These are phyloP conservation scores for Ophioninae sp. DNA, from an alignment of 2,888 invertebrate genomes.

Conservation along the genomic window DNA sequence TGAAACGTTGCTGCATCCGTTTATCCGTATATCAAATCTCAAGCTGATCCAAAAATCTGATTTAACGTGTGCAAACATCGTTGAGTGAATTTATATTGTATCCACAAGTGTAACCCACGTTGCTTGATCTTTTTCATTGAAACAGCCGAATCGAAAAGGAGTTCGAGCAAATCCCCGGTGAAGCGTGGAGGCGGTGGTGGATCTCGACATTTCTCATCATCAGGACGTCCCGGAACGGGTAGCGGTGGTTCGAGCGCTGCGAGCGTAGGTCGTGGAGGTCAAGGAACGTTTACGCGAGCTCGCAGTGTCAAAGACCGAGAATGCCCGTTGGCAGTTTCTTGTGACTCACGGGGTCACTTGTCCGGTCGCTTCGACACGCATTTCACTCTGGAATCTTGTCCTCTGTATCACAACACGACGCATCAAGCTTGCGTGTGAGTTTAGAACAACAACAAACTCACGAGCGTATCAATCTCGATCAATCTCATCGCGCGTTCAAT, in stretches of 20 bases:
- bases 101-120: background rate
- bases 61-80: too few species aligned
- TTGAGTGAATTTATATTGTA: background rate
- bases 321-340: constrained; percentile 92
- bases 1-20: too few species aligned
- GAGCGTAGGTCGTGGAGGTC: constrained; percentile 68
- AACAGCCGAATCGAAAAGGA: constrained; percentile 80
- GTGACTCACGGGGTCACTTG: constrained; percentile 94
- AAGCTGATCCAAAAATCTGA: too few species aligned
- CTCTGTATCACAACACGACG: constrained; percentile 93
- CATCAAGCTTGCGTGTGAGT: constrained; percentile 86
- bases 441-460: background rate
- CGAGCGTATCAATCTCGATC: background rate
- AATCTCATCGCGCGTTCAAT: background rate
- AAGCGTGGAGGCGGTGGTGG: constrained; percentile 83
- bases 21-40: too few species aligned
- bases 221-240: constrained; percentile 72
- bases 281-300: constrained; percentile 69
- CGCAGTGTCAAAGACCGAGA: constrained; percentile 84
- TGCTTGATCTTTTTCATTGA: background rate
- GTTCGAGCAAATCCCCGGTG: constrained; percentile 85
- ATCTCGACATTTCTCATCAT: constrained; percentile 75
- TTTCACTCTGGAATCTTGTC: constrained; percentile 95
- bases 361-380: constrained; percentile 91
- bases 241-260: constrained; percentile 66